Conservation (phyloP, 2,113 vertebrate species). For the Apodemus sylvaticus region DNA sequence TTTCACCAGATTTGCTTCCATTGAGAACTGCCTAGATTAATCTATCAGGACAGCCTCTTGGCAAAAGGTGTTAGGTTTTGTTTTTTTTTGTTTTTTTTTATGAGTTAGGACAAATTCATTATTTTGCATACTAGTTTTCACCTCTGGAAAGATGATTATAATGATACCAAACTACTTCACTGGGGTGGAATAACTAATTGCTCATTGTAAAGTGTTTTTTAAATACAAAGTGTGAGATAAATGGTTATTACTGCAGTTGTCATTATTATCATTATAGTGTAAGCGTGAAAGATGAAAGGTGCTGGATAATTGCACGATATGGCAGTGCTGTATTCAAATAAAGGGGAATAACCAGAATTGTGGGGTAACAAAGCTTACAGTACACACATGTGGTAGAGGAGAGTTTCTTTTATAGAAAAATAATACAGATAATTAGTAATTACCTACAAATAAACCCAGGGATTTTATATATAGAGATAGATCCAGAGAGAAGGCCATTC, state of each 20-base stretch:
- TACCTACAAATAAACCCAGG: constrained; percentile 16
- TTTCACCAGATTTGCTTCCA: too few relatives aligned
- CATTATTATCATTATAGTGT: constrained; percentile 51
- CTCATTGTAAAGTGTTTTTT: constrained; percentile 59
- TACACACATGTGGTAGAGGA: constrained; percentile 17
- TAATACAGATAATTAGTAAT: constrained; percentile 59
- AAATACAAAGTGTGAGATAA: constrained; percentile 60
- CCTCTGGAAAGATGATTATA: constrained; percentile 41
- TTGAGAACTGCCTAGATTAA: too few relatives aligned
- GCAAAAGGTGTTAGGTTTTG: too few relatives aligned
- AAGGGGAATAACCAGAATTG: constrained; percentile 59
- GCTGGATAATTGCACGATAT: constrained; percentile 54
- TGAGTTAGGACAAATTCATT: constrained; percentile 54
- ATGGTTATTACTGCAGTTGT: constrained; percentile 57
- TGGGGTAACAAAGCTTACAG: constrained; percentile 41
- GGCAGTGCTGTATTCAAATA: constrained; percentile 45
- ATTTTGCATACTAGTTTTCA: constrained; percentile 52
- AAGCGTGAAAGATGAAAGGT: constrained; percentile 64
- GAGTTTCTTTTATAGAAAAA: constrained; percentile 49
- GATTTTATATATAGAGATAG: not conserved
- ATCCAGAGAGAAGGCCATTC: constrained; percentile 2
- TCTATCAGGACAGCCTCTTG: too few relatives aligned
- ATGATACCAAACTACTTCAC: constrained; percentile 36
- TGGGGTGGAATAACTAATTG: constrained; percentile 58
- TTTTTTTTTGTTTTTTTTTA: not conserved